phyloP scores from a whole-genome alignment of 2,888 invertebrate genomes.

The Alcis repandata region DNA sequence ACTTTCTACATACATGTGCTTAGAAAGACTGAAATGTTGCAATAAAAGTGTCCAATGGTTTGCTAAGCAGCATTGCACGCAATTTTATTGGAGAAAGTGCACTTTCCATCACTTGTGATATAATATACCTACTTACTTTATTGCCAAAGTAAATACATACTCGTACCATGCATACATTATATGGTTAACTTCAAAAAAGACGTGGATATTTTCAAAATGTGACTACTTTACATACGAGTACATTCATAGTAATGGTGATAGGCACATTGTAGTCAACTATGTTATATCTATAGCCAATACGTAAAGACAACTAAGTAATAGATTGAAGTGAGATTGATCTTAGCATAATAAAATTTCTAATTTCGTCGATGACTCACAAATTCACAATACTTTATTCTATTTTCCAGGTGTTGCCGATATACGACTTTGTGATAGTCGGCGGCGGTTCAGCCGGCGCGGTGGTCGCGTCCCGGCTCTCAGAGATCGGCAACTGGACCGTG shows the following conservation, averaged over 20 bases:
- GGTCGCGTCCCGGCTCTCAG: slow-evolving; percentile 93
- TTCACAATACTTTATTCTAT: slow-evolving; percentile 20
- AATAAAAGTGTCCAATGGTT: slow-evolving; percentile 13
- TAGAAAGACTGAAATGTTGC: slow-evolving; percentile 2
- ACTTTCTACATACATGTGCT: slow-evolving; percentile 6
- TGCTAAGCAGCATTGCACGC: slow-evolving; percentile 11
- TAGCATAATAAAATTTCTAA: too few relatives aligned
- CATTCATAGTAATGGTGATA: not conserved
- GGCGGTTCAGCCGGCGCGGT: slow-evolving; percentile 97
- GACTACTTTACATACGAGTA: not conserved
- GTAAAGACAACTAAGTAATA: too few relatives aligned
- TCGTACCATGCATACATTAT: too few relatives aligned
- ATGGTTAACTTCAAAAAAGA: not conserved
- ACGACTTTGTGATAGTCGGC: slow-evolving; percentile 95
- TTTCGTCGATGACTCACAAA: too few relatives aligned
- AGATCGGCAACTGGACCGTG: slow-evolving; percentile 93
- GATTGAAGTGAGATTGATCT: too few relatives aligned
- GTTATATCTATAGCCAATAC: too few relatives aligned
- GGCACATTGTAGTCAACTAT: too few relatives aligned
- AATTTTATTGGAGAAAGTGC: slow-evolving; percentile 21
- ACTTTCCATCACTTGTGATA: slow-evolving; percentile 23
- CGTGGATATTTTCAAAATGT: not conserved
- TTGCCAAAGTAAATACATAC: too few relatives aligned
- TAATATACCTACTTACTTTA: slow-evolving; percentile 3
- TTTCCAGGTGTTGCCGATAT: slow-evolving; percentile 90